These are phyloP conservation scores for Leuctra nigra DNA, from an alignment of 2,888 invertebrate species.

Conservation along the genomic window DNA sequence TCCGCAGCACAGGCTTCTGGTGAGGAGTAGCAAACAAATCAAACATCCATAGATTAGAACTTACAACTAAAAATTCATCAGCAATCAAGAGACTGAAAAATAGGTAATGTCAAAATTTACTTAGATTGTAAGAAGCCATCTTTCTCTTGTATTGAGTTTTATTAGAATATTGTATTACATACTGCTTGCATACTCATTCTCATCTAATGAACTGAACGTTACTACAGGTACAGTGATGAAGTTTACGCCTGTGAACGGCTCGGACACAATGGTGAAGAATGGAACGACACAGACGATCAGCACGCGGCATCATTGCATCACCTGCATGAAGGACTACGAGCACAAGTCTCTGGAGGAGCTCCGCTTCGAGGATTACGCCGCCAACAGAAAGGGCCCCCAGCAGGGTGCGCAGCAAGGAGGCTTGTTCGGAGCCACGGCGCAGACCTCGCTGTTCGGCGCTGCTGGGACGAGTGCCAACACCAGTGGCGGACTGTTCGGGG, in stretches of 20 bases:
- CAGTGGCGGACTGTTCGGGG: slow-evolving; percentile 43
- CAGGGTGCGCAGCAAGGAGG: slow-evolving; percentile 35
- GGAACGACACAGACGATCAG: slow-evolving; percentile 78
- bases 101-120: no score
- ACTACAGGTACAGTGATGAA: slow-evolving; percentile 69
- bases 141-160: no score
- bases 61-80: no score
- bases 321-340: slow-evolving; percentile 98
- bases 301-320: slow-evolving; percentile 94
- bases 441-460: slow-evolving; percentile 44
- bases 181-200: no score
- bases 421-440: slow-evolving; percentile 45
- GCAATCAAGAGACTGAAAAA: no score
- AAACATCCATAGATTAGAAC: no score
- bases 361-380: slow-evolving; percentile 86
- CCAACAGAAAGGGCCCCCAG: slow-evolving; percentile 74
- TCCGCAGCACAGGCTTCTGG: neutral
- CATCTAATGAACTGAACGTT: no score
- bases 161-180: no score
- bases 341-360: slow-evolving; percentile 90
- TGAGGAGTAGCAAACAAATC: neutral
- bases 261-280: slow-evolving; percentile 86
- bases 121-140: no score
- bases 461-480: slow-evolving; percentile 35
- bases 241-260: slow-evolving; percentile 79